Base-by-base conservation (phyloP, 1,140 invertebrate genomes). In the Dryas iulia region DNA sequence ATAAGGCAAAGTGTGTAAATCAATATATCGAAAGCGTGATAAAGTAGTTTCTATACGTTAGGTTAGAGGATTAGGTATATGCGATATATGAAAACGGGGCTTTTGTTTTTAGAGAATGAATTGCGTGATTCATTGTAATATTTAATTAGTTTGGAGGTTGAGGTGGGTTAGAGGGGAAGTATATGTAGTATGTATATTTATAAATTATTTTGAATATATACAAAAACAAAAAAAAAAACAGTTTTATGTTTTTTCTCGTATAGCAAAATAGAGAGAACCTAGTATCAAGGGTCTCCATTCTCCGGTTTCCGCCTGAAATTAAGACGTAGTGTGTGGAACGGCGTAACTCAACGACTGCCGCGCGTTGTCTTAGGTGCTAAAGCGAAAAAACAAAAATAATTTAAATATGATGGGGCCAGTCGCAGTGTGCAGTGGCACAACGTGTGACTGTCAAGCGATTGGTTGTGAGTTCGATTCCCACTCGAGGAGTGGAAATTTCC, bases 1-100 rank as follows among this genome's bases (percentile, higher is more conserved):
- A 69, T 59, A 61, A 58, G 53, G 59, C 25, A 39, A 66, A 54
- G 14, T 18, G 53, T 62, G 7, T 56, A 69, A 69, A 59, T 69
- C 60, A 69, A 62, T 57, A 69, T 62, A 69, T 56, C 4, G 61
- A 63, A n/a, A 23, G 26, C 39, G 47, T 33, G 28, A 54, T 62
- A 54, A 53, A 62, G 39, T 62, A 62, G 60, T 62, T 58, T 58
- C 26, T 58, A 30, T 58, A 58, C n/a, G 56, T 12, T 6, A 26
- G n/a, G n/a, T n/a, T n/a, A n/a, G 8, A 18, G 14, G 14, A 58
- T 58, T 18, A n/a, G n/a, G n/a, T n/a, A 25, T 18, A 11, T 14
- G 21, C 11, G 26, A 18, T 58, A 11, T n/a, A 58, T n/a, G 56
- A 30, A 14, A 58, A 28, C 21, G 12, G 6, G 6, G 4, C 25